Evolutionary conservation across 2,797 vertebrate species (phyloP).

Genomic region (Oryzias dopingdopingensis): DNA sequence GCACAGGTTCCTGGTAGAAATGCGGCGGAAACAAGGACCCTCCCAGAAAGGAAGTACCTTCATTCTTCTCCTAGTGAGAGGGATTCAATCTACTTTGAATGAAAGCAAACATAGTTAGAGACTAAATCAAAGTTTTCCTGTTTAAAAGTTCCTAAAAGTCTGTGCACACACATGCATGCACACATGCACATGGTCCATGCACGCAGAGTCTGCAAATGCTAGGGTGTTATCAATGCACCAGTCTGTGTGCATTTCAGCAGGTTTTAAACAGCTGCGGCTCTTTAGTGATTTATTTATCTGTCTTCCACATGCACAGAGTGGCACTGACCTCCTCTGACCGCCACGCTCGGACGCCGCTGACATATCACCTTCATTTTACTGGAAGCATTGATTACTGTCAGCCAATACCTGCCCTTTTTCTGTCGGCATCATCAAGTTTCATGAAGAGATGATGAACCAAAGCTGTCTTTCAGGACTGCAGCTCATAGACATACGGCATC

Average conservation of each 20-base stretch:
- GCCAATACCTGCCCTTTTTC: slow-evolving; percentile 50
- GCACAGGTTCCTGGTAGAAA: too few relatives aligned
- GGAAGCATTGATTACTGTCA: slow-evolving; percentile 51
- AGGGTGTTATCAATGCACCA: too few relatives aligned
- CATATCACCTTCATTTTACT: slow-evolving; percentile 43
- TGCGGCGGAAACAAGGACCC: too few relatives aligned
- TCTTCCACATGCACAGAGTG: slow-evolving; percentile 34
- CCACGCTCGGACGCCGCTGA: slow-evolving; percentile 34
- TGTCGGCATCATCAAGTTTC: slow-evolving; percentile 58
- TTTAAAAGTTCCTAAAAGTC: too few relatives aligned
- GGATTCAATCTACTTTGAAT: too few relatives aligned
- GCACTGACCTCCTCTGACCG: slow-evolving; percentile 21
- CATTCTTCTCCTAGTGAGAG: too few relatives aligned
- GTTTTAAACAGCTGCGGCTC: slow-evolving; percentile 45
- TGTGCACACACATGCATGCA: too few relatives aligned
- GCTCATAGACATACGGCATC: slow-evolving; percentile 16
- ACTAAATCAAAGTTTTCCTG: too few relatives aligned
- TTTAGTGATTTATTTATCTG: slow-evolving; percentile 57
- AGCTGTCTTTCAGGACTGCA: slow-evolving; percentile 25
- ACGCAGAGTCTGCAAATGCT: too few relatives aligned
- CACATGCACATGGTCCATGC: too few relatives aligned
- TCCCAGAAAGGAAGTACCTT: too few relatives aligned
- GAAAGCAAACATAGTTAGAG: too few relatives aligned
- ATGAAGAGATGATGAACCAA: slow-evolving; percentile 51
- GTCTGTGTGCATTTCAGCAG: slow-evolving; percentile 14